Percentiles rank a stretch among this genome's conserved stretches.
phyloP scores from a whole-genome alignment of 1,140 invertebrate species.

The Temnothorax curvispinosus region DNA sequence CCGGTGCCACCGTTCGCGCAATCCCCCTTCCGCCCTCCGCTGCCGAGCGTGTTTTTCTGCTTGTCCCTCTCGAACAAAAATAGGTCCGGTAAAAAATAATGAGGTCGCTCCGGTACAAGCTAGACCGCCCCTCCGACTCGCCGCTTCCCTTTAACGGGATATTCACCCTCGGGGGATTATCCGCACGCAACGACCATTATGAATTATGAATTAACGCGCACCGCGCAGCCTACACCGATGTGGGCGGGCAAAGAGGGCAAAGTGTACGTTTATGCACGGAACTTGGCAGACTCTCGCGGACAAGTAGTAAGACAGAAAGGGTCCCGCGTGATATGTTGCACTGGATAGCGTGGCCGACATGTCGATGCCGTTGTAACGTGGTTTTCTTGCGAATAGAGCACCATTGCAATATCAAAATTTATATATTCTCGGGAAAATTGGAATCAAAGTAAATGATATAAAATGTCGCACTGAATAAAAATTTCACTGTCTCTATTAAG shows the following conservation, averaged over 20 bases:
- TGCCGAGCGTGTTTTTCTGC: conserved; percentile 33
- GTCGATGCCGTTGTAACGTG: background rate
- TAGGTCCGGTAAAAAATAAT: conserved; percentile 76
- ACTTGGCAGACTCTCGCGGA: conserved; percentile 13
- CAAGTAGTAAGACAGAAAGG: conserved; percentile 19
- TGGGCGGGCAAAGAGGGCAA: background rate
- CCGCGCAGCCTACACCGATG: conserved; percentile 30
- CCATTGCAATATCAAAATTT: background rate
- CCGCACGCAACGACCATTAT: conserved; percentile 81
- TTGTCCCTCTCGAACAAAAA: conserved; percentile 67
- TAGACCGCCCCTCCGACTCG: conserved; percentile 40
- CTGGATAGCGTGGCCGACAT: background rate
- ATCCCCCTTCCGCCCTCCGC: too few species aligned
- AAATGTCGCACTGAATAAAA: background rate
- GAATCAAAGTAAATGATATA: background rate
- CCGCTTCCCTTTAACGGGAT: conserved; percentile 51
- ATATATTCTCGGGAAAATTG: background rate
- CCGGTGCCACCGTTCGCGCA: background rate
- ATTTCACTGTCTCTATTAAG: background rate
- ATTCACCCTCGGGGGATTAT: conserved; percentile 76
- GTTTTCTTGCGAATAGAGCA: background rate
- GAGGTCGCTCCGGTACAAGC: conserved; percentile 69
- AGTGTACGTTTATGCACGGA: conserved; percentile 8
- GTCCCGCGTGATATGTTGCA: background rate
- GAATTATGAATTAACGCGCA: conserved; percentile 83